Percentiles rank a stretch among this genome's conserved stretches.
These are phyloP conservation scores for Danio rerio DNA, from an alignment of 2,113 vertebrate genomes.

Conservation along the genomic window GRCz12tu NC_133195.1:24482001-24482500, in stretches of 20 bases:
- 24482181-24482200: no score
- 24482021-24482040: slow-evolving; percentile 18
- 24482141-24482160: neutral
- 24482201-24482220: neutral
- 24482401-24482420: neutral
- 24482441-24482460: neutral
- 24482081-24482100: neutral
- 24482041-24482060: neutral
- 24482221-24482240: slow-evolving; percentile 17
- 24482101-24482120: neutral
- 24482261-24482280: slow-evolving; percentile 52
- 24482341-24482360: neutral
- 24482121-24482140: neutral
- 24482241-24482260: neutral
- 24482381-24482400: neutral
- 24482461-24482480: slow-evolving; percentile 45
- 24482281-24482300: slow-evolving; percentile 51
- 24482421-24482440: neutral
- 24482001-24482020: slow-evolving; percentile 20
- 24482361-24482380: neutral
- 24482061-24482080: neutral
- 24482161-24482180: neutral
- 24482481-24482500: slow-evolving; percentile 35
- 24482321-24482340: neutral
- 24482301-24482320: neutral